Conservation (phyloP, 2,113 vertebrate genomes). For the Equus przewalskii region DNA sequence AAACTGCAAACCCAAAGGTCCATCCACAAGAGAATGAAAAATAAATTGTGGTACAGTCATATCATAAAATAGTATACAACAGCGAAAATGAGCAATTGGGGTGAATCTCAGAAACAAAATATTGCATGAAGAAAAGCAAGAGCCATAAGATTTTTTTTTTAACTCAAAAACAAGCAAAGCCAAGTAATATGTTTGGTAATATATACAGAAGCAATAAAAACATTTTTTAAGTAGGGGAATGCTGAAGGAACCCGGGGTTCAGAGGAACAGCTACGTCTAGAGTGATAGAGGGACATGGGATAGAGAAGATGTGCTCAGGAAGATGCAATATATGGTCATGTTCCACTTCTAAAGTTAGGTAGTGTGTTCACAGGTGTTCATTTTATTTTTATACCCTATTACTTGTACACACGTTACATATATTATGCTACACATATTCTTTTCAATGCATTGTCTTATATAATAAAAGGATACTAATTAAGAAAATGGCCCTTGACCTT, state of each 20-base stretch:
- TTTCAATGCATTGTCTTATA: not conserved
- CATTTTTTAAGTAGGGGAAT: not conserved
- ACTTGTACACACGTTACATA: not conserved
- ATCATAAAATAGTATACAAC: not conserved
- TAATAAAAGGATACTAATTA: conserved; percentile 7
- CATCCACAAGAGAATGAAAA: not conserved
- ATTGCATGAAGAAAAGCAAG: conserved; percentile 35
- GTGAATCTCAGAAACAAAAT: conserved; percentile 30
- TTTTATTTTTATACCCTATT: not conserved
- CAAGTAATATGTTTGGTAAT: not conserved
- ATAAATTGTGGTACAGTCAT: not conserved
- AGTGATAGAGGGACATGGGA: not conserved
- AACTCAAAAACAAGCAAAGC: conserved; percentile 36
- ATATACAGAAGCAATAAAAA: not conserved
- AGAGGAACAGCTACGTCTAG: not conserved
- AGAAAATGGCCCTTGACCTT: not conserved
- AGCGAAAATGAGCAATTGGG: not conserved
- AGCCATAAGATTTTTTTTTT: not conserved
- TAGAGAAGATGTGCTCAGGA: not conserved
- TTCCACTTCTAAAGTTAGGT: not conserved
- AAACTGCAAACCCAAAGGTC: not conserved
- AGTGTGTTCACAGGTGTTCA: not conserved
- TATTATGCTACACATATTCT: not conserved
- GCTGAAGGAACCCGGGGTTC: not conserved
- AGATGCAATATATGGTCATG: not conserved